These are phyloP conservation scores for Neolamprologus falcicula DNA, from an alignment of 2,113 vertebrate species.

Conservation along the genomic window DNA sequence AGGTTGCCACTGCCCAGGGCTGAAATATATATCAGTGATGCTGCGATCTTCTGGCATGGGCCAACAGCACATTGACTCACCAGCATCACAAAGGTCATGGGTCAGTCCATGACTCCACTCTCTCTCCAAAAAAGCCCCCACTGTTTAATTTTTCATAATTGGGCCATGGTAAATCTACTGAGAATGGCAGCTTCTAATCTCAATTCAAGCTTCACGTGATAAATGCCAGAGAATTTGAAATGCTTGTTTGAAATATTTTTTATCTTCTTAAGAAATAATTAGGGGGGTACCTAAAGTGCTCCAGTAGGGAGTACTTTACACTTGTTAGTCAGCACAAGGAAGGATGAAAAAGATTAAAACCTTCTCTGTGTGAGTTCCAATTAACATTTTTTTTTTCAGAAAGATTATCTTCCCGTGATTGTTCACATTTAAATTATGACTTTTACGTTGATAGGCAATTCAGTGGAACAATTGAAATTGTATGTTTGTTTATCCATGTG, in stretches of 20 bases:
- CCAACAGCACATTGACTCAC: constrained; percentile 14
- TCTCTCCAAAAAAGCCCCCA: background rate
- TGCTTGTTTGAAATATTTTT: constrained; percentile 3
- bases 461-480: background rate
- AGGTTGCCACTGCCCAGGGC: background rate
- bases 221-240: background rate
- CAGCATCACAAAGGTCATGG: constrained; percentile 1
- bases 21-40: constrained; percentile 24
- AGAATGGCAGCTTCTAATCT: constrained; percentile 8
- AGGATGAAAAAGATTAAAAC: constrained; percentile 35
- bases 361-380: constrained; percentile 23
- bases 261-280: constrained; percentile 18
- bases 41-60: background rate
- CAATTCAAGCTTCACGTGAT: background rate
- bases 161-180: background rate
- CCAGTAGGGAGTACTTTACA: constrained; percentile 6
- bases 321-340: background rate
- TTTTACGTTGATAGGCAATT: background rate
- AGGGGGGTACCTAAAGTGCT: constrained; percentile 12
- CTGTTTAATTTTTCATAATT: constrained; percentile 2
- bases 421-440: constrained; percentile 14
- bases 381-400: constrained; percentile 17
- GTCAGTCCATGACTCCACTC: background rate
- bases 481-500: background rate
- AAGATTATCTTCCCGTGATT: constrained; percentile 34